These are phyloP conservation scores for Thrips palmi DNA, from an alignment of 1,140 invertebrate genomes.

Conservation along the genomic window DNA sequence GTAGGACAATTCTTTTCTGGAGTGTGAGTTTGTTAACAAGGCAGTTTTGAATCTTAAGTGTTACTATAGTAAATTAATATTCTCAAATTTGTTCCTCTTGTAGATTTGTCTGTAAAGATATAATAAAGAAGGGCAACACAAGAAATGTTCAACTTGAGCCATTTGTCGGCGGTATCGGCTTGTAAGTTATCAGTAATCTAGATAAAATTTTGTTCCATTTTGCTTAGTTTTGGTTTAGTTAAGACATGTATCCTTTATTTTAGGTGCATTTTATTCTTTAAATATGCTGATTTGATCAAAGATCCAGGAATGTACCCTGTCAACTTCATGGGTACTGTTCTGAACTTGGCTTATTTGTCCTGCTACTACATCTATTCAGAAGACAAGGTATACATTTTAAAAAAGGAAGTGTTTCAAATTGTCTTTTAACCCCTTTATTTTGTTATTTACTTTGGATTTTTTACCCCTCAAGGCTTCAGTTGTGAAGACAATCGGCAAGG, in stretches of 20 bases:
- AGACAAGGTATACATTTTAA: constrained; percentile 22
- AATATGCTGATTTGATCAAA: constrained; percentile 43
- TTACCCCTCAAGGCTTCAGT: constrained; percentile 24
- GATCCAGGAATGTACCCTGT: constrained; percentile 54
- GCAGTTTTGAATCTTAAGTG: constrained; percentile 3
- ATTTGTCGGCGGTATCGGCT: constrained; percentile 49
- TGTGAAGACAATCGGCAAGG: constrained; percentile 25
- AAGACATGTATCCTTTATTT: constrained; percentile 8
- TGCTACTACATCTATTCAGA: constrained; percentile 44
- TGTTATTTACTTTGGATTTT: constrained; percentile 9
- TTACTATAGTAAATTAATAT: constrained; percentile 1
- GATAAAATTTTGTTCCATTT: constrained; percentile 5
- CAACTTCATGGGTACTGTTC: constrained; percentile 44
- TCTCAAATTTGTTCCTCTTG: constrained; percentile 14
- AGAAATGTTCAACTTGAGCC: constrained; percentile 39
- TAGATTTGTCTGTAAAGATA: constrained; percentile 45
- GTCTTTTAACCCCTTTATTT: constrained; percentile 15
- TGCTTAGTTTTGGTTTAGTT: constrained; percentile 8
- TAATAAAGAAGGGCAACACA: constrained; percentile 41
- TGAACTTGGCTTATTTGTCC: constrained; percentile 41
- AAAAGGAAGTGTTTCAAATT: constrained; percentile 10
- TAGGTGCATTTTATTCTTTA: constrained; percentile 48
- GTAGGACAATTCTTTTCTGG: constrained; percentile 44
- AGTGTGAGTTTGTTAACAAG: constrained; percentile 21
- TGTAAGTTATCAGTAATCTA: constrained; percentile 36